Base-by-base conservation (phyloP, 2,888 invertebrate genomes). In the Chaetoderma sp. region DNA sequence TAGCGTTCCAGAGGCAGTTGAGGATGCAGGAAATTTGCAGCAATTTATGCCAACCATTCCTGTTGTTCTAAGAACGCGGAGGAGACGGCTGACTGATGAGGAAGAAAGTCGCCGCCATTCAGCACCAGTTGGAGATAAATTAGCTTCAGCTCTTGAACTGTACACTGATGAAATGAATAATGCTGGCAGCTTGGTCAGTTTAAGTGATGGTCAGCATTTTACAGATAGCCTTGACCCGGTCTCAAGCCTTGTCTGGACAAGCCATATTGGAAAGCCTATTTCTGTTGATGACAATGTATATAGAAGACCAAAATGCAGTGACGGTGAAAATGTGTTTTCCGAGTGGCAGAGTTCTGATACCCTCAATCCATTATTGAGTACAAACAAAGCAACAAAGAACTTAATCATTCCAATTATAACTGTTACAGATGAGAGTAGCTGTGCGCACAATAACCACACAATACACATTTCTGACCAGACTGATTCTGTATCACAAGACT, bases 1-100 rank as follows among this genome's bases (percentile, higher is more conserved):
- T 18, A 82, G 77, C 76, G 81, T 82, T 25, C 81, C 81, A 36
- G 81, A 81, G 63, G 71, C 70, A n/a, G 70, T 67, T 13, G 75
- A 74, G 28, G 67, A 72, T 8, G 56, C 36, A 33, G 62, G 47
- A n/a, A 23, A 45, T 27, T 18, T 47, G 32, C 21, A 33, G 25
- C 30, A 52, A 8, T 44, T 49, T 18, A 13, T 45, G 28, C 65
- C 70, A 58, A 47, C 67, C 28, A 58, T 59, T 59, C 60, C 61
- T 39, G 60, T 62, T 39, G 68, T 67, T 32, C 73, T 79, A 3
- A 72, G 70, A 47, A 73, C 71, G 50, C 73, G 78, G 55, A 71
- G 65, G 45, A 64, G 69, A 52, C 60, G 72, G 18, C 58, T 47
- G n/a, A 47, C 64, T 32, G 63, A 70, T 59, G 72, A 72, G 62